Base-by-base conservation (phyloP, 2,113 vertebrate species). In the Axis porcinus region DNA sequence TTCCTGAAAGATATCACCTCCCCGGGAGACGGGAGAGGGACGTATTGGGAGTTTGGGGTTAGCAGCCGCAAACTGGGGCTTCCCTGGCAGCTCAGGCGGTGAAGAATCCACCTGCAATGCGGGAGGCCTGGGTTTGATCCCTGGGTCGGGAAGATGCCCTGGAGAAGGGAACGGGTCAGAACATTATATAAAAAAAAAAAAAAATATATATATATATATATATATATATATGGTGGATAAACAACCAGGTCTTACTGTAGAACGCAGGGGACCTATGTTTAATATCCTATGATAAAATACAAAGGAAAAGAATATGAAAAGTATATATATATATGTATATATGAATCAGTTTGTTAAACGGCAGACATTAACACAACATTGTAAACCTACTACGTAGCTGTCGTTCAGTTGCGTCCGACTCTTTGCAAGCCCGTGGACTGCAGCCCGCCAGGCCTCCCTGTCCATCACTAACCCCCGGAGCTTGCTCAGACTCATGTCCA, bases 311-410 rank as follows among this genome's bases (percentile, higher is more conserved):
- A 70, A 23, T 23, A 36, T 12, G 17, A 36, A 36, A 21, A 70
- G n/a, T 5, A 10, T 8, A 3, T 5, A 10, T 5, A 11, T 0
- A 19, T 1, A 36, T 8, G 17, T 55, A 21, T 21, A 5, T 11
- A 10, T 3, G 17, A 70, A 23, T 21, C 64, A 0, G 17, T 70
- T 10, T 70, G 17, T 36, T 36, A 21, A 0, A 6, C 64, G 12
- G n/a, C 64, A 67, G 33, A 5, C 64, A 67, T 10, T 5, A 67
- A 36, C 17, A 21, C 33, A 36, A 5, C n/a, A 19, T 21, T 21
- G 64, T 36, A 21, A 36, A 21, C 5, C 17, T 21, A 2, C 9
- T 5, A 21, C 1, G 8, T 0, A n/a, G 16, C 17, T 0, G n/a
- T 4, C 0, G 67, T 40, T 40, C 21, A 40, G 5, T 3, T 0